phyloP scores from a whole-genome alignment of 2,113 vertebrate species.

The Istiophorus platypterus region DNA sequence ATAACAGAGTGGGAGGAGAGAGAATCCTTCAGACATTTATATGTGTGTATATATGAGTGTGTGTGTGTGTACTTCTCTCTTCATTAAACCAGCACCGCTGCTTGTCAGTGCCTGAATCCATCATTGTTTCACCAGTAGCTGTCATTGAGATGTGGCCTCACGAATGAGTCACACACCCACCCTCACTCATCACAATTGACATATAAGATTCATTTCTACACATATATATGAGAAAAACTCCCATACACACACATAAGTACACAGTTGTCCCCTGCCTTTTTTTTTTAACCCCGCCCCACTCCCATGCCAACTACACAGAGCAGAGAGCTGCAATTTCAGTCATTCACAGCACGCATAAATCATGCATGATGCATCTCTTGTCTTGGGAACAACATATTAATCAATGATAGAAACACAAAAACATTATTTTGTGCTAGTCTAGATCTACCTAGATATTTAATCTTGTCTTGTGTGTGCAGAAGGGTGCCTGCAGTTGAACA shows the following conservation, averaged over 20 bases:
- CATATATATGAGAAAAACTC: slow-evolving; percentile 18
- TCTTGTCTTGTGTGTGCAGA: slow-evolving; percentile 62
- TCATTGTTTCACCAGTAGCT: slow-evolving; percentile 57
- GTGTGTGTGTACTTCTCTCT: slow-evolving; percentile 32
- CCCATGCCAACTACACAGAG: slow-evolving; percentile 6
- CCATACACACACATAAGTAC: neutral
- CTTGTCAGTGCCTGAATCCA: slow-evolving; percentile 52
- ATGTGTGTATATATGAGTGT: slow-evolving; percentile 2
- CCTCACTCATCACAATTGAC: slow-evolving; percentile 46
- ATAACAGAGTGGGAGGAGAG: slow-evolving; percentile 20
- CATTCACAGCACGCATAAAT: slow-evolving; percentile 51
- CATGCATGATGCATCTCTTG: slow-evolving; percentile 7
- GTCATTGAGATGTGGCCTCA: slow-evolving; percentile 55
- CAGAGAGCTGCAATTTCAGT: slow-evolving; percentile 18
- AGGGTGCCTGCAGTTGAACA: slow-evolving; percentile 28
- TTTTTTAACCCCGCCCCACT: neutral
- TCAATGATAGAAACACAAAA: slow-evolving; percentile 62
- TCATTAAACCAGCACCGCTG: slow-evolving; percentile 62
- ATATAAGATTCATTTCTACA: slow-evolving; percentile 39
- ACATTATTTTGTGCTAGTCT: slow-evolving; percentile 67
- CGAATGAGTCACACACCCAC: slow-evolving; percentile 31
- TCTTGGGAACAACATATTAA: slow-evolving; percentile 59
- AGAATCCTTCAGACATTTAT: slow-evolving; percentile 46
- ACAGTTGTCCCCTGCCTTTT: neutral
- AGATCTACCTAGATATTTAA: slow-evolving; percentile 66